Percentiles rank a stretch among this genome's conserved stretches.
phyloP scores from a whole-genome alignment of 2,888 invertebrate species.

The Macrosiphum euphorbiae region DNA sequence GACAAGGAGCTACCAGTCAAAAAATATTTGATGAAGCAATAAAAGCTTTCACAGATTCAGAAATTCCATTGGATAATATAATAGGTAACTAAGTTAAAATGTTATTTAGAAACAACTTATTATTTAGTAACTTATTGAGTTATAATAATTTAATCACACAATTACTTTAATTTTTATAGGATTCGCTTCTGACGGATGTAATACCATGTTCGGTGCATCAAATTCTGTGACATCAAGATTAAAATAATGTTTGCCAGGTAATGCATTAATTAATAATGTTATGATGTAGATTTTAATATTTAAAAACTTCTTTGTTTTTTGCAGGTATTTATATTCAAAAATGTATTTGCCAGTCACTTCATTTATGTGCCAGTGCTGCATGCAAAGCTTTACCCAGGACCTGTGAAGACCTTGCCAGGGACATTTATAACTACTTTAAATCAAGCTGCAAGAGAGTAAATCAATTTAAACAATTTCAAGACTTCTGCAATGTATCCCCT shows the following conservation, averaged over 20 bases:
- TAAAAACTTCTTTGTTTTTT: background rate
- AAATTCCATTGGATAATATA: background rate
- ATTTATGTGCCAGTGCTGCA: background rate
- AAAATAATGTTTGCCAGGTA: background rate
- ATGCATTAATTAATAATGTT: background rate
- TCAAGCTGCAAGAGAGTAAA: constrained; percentile 26
- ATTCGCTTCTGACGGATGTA: background rate
- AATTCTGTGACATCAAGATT: constrained; percentile 3
- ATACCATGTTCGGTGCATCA: constrained; percentile 7
- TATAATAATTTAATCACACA: background rate
- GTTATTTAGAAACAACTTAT: background rate
- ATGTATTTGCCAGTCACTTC: too few species aligned
- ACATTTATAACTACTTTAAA: constrained; percentile 27
- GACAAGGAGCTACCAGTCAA: constrained; percentile 52
- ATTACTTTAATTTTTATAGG: background rate
- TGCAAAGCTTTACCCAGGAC: background rate
- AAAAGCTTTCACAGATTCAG: background rate
- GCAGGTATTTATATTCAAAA: background rate
- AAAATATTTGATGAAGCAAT: constrained; percentile 6
- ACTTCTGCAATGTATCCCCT: constrained; percentile 29
- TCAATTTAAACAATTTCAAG: constrained; percentile 23
- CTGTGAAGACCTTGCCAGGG: constrained; percentile 19
- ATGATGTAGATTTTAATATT: constrained; percentile 1
- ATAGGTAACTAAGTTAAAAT: background rate
- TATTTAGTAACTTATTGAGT: background rate